phyloP scores from a whole-genome alignment of 1,140 invertebrate species.

The Vanessa tameamea region DNA sequence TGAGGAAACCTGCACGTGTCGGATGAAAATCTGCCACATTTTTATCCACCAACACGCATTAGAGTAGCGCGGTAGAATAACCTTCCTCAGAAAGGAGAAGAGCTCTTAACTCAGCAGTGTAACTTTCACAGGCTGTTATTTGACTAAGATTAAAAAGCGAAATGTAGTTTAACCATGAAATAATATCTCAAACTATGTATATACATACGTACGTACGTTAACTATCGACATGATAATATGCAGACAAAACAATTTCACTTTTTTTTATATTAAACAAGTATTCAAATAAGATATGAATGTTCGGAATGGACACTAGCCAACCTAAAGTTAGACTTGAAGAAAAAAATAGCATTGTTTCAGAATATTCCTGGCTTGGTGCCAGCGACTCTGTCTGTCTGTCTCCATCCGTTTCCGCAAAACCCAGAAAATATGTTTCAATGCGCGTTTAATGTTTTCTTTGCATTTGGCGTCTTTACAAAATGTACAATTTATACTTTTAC shows the following conservation, averaged over 20 bases:
- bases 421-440: slow-evolving; percentile 54
- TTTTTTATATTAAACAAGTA: background rate
- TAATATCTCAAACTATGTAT: no score
- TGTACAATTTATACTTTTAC: slow-evolving; percentile 37
- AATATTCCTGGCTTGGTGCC: slow-evolving; percentile 45
- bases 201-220: no score
- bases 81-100: no score
- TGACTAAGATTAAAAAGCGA: no score
- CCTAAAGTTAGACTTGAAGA: slow-evolving; percentile 17
- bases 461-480: slow-evolving; percentile 43
- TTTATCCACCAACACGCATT: no score
- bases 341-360: slow-evolving; percentile 37
- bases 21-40: no score
- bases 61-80: no score
- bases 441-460: slow-evolving; percentile 54
- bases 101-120: no score
- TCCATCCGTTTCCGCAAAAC: slow-evolving; percentile 59
- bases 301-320: slow-evolving; percentile 39
- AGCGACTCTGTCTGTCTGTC: slow-evolving; percentile 53
- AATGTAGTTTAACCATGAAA: no score
- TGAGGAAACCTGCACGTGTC: no score
- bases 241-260: background rate
- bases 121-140: no score
- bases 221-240: no score
- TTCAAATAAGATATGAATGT: slow-evolving; percentile 3